A percentile compares a stretch with the other conserved stretches of the same genome.
Conservation (phyloP, 2,797 vertebrate genomes). For the Enteromius fasciolatus region DNA sequence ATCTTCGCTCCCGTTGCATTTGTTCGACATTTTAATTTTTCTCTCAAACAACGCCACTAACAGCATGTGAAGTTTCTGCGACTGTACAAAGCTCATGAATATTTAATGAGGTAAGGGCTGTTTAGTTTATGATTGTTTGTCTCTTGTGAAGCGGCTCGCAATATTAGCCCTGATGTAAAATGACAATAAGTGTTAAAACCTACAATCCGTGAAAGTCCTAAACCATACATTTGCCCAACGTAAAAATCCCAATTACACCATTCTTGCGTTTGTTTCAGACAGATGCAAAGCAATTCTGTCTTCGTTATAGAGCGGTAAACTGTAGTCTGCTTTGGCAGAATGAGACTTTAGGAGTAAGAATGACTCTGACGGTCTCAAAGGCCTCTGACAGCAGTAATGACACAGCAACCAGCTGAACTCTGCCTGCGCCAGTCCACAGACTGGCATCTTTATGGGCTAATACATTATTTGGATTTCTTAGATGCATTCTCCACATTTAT, state of each 20-base stretch:
- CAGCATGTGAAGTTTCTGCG: conserved; percentile 7
- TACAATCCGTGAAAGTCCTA: not conserved
- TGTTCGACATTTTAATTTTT: conserved; percentile 15
- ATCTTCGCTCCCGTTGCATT: conserved; percentile 3
- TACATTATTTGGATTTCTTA: conserved; percentile 27
- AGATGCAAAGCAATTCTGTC: conserved; percentile 4
- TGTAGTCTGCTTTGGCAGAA: conserved; percentile 16
- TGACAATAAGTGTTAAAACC: conserved; percentile 4
- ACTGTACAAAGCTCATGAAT: conserved; percentile 29
- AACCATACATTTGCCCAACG: not conserved
- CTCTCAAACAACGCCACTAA: not conserved
- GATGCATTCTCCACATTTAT: conserved; percentile 11
- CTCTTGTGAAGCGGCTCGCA: not conserved
- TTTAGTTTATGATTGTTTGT: conserved; percentile 5
- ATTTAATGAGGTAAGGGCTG: not conserved
- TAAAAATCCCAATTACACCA: not conserved
- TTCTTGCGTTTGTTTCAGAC: not conserved
- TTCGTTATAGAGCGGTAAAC: not conserved
- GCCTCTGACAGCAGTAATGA: conserved; percentile 22
- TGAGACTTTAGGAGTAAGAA: conserved; percentile 10
- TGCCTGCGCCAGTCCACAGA: not conserved
- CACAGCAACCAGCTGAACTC: conserved; percentile 24
- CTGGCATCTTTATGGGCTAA: conserved; percentile 33
- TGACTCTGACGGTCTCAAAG: conserved; percentile 12
- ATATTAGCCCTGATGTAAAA: conserved; percentile 17